Conservation (phyloP, 1,140 invertebrate genomes). For the Arctopsyche grandis region DNA sequence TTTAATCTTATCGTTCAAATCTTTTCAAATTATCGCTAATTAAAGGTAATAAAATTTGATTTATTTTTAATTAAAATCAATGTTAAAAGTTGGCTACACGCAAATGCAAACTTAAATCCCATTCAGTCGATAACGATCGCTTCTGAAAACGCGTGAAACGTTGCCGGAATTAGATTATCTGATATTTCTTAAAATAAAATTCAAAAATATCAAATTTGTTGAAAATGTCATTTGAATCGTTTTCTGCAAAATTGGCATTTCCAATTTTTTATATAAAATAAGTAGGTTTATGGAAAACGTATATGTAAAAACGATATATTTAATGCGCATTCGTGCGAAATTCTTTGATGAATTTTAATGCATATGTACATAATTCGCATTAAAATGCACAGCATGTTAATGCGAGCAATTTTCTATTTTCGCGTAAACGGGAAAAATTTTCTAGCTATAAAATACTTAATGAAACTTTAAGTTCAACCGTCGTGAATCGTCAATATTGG, state of each 20-base stretch:
- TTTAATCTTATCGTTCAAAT: no score
- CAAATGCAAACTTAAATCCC: not conserved
- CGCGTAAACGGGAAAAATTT: no score
- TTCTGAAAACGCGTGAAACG: not conserved
- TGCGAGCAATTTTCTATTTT: not conserved
- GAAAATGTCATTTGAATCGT: no score
- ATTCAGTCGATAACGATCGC: not conserved
- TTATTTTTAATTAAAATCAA: conserved; percentile 6
- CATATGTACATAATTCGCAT: not conserved
- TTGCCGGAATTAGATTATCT: not conserved
- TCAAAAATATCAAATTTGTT: no score
- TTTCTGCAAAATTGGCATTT: no score
- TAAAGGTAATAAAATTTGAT: not conserved
- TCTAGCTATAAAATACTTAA: no score
- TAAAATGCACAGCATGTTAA: not conserved
- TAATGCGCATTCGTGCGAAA: not conserved
- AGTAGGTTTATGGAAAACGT: no score
- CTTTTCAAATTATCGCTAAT: no score
- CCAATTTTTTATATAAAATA: no score
- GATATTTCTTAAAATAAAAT: not conserved
- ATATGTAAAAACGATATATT: no score
- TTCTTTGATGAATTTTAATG: not conserved
- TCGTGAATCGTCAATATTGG: no score
- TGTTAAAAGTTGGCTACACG: not conserved
- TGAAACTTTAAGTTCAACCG: no score